Evolutionary conservation across 2,888 invertebrate genomes (phyloP).

Genomic region (Tetanocera ferruginea): DNA sequence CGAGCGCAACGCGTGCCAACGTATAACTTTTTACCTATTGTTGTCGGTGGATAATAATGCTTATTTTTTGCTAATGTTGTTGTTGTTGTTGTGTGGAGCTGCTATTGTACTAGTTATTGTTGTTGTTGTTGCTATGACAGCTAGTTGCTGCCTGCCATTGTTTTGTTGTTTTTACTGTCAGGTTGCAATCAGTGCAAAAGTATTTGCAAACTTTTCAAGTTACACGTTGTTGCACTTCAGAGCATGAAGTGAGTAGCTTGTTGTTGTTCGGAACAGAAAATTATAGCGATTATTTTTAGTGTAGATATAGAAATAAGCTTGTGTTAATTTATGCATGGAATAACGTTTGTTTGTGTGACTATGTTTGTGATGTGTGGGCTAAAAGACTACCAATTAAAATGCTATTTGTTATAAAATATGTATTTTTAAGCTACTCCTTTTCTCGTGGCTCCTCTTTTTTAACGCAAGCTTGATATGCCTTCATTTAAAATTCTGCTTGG

Average conservation of each 20-base stretch:
- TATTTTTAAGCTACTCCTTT: not conserved
- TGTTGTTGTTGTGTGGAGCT: not conserved
- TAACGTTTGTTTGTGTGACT: too few relatives aligned
- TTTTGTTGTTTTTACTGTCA: not conserved
- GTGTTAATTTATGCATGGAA: not conserved
- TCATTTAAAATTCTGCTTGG: too few relatives aligned
- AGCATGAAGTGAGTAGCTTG: not conserved
- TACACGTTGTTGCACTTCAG: not conserved
- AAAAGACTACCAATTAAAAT: not conserved
- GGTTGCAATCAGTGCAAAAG: not conserved
- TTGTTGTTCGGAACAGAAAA: too few relatives aligned
- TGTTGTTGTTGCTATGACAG: not conserved
- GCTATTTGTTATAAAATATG: not conserved
- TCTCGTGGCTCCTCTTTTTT: not conserved
- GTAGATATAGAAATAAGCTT: not conserved
- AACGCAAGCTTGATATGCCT: not conserved
- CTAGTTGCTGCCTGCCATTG: not conserved
- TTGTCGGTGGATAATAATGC: not conserved
- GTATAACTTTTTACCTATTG: constrained; percentile 16
- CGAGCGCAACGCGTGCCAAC: constrained; percentile 20
- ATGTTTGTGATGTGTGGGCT: not conserved
- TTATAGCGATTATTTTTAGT: not conserved
- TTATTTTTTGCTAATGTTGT: not conserved
- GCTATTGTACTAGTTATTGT: constrained; percentile 3
- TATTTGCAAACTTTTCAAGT: too few relatives aligned